Evolutionary conservation across 2,888 invertebrate genomes (phyloP).

Genomic region (Amiota minor): DNA sequence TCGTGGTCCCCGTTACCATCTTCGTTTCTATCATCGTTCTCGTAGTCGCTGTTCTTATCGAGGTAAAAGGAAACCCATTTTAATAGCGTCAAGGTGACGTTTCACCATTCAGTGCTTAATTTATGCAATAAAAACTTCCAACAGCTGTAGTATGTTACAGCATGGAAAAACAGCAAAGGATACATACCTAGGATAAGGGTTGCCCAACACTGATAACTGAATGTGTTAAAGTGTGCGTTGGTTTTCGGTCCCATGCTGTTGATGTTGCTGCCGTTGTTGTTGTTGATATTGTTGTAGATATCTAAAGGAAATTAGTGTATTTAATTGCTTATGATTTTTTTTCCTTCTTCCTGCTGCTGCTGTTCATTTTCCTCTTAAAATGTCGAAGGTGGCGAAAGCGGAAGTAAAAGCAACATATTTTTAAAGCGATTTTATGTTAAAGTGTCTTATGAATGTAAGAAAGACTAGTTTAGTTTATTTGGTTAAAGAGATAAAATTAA

Average conservation of each 20-base stretch:
- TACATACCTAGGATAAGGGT: conserved; percentile 22
- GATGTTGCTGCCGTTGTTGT: neutral
- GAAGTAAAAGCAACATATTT: neutral
- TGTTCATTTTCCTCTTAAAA: too few species aligned
- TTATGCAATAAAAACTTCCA: conserved; percentile 63
- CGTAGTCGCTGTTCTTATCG: neutral
- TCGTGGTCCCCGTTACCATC: neutral
- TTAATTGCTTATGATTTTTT: conserved; percentile 59
- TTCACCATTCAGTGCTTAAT: conserved; percentile 63
- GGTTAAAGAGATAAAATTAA: too few species aligned
- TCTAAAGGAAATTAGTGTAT: conserved; percentile 43
- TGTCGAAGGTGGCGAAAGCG: neutral
- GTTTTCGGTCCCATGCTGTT: neutral
- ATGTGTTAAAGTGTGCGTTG: neutral
- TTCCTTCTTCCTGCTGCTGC: neutral
- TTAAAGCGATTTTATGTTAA: neutral
- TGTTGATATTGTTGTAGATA: conserved; percentile 11
- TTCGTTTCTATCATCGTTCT: neutral
- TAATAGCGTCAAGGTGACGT: conserved; percentile 67
- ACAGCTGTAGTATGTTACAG: conserved; percentile 34
- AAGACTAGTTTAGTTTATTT: too few species aligned
- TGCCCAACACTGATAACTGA: neutral
- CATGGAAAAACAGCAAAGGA: too few species aligned
- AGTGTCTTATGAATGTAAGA: too few species aligned
- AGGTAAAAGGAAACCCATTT: conserved; percentile 40